These are phyloP conservation scores for Machaerirhynchus nigripectus DNA, from an alignment of 2,113 vertebrate genomes.

Conservation along the genomic window DNA sequence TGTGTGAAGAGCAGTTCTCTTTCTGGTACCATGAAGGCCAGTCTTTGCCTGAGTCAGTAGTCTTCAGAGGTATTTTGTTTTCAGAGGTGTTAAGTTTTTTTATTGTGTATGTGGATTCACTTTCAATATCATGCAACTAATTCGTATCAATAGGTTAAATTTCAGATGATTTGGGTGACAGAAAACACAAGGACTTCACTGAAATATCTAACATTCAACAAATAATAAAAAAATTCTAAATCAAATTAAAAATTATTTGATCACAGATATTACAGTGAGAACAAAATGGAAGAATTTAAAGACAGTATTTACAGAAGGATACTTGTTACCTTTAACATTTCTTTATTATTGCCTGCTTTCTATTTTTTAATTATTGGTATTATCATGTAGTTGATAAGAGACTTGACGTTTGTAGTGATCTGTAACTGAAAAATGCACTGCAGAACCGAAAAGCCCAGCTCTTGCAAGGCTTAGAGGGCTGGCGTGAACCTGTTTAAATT, in stretches of 20 bases:
- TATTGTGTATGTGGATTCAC: background rate
- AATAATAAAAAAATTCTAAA: background rate
- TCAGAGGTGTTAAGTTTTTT: background rate
- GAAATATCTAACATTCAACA: background rate
- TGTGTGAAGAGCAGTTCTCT: background rate
- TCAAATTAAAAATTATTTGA: background rate
- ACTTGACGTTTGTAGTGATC: background rate
- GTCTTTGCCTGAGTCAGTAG: background rate
- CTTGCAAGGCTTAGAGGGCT: background rate
- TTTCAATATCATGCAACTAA: background rate
- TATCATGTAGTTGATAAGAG: background rate
- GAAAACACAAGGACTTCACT: background rate
- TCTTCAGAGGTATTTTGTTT: background rate
- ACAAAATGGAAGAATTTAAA: background rate
- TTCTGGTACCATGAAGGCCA: background rate
- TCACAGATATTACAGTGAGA: background rate
- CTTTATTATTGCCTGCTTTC: background rate
- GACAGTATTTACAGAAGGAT: background rate
- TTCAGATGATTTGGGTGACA: background rate
- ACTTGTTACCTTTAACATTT: background rate
- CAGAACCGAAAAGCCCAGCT: background rate
- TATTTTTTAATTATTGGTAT: background rate
- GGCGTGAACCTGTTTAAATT: background rate
- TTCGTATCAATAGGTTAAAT: background rate
- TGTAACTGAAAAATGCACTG: background rate